Base-by-base conservation (phyloP, 35 echinoderm and acorn worm genomes). In the Apostichopus californicus region DNA sequence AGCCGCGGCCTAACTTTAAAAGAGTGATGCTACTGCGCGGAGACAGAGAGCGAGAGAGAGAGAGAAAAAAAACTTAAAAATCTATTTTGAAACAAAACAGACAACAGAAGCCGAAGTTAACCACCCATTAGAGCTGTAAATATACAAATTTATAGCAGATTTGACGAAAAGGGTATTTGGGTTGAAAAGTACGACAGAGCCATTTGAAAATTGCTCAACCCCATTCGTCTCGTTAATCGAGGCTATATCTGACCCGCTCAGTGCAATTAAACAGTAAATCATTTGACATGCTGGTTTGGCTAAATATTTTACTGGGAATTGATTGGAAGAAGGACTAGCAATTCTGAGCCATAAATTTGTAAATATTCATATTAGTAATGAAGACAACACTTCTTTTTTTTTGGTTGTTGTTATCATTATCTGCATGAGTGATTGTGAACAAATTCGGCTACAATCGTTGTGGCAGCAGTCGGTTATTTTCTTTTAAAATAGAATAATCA, bases 81-180 rank as follows among this genome's bases (percentile, higher is more conserved):
- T 58, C 55, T 60, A 59, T 85, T 85, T 85, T 85, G 81, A 85
- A 59, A 85, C 55, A 58, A 85, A 21, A 22, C 81, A 85, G 81
- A 85, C 81, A 57, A 11, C 5, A 60, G 54, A 57, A 55, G n/a
- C 4, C 81, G 55, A 85, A 85, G 54, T 85, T 85, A 85, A 85
- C 81, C 81, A 59, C 81, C 81, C 81, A 85, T 85, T 85, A 85
- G 81, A 58, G 81, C 81, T 85, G 81, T 85, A 58, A 85, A 85
- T 85, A 85, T 85, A 85, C 81, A 85, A 85, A 85, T 85, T 85
- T 85, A 85, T 85, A 85, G 81, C 23, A 85, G 81, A 85, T 85
- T 85, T n/a, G 20, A 73, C 10, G 71, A 21, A 54, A 57, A 15
- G 25, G 81, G 55, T 85, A 59, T 85, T 59, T 85, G 18, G 81